Base-by-base conservation (phyloP, 2,888 invertebrate genomes). In the Rhabditophanes sp. region DNA sequence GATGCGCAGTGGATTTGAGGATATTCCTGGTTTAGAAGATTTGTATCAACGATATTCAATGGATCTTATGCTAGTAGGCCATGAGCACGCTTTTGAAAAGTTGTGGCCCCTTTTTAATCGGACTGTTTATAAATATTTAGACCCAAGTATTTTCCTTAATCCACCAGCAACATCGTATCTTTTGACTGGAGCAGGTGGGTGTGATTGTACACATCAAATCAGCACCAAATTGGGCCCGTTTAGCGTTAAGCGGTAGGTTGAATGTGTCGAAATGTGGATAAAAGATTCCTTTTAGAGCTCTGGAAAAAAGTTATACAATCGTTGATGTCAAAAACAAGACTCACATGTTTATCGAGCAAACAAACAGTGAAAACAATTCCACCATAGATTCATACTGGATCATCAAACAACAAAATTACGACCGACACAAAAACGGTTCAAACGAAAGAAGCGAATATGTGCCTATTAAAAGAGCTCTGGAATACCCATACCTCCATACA, bases 21-120 rank as follows among this genome's bases (percentile, higher is more conserved):
- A 56, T 24, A 47, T 65, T 43, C 53, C 56, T 12, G 69, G 73
- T 3, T 67, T 93, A 44, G 93, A 93, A 69, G 73, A 80, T 5
- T 67, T 93, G 11, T 78, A 90, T 57, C 76, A 78, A 61, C 71
- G 80, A 48, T 77, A 79, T 66, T 83, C 82, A 26, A 88, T 93
- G 19, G 93, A 93, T 71, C 67, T 90, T 34, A 78, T 78, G 62
- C 72, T 93, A 34, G 88, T 87, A 84, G 93, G 88, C 0, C 93
- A 93, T 66, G 90, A 93, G 66, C 93, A 93, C 69, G 82, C 83
- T 18, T 93, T 93, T 67, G 90, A 93, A 69, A 73, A 93, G 35
- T 72, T 84, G 37, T 90, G 82, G 80, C 93, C 93, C 3, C 74
- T 90, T 41, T 90, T 82, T 68, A 75, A 90, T 67, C 48, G 61